phyloP scores from a whole-genome alignment of 2,888 invertebrate species.

The Dioctria linearis region DNA sequence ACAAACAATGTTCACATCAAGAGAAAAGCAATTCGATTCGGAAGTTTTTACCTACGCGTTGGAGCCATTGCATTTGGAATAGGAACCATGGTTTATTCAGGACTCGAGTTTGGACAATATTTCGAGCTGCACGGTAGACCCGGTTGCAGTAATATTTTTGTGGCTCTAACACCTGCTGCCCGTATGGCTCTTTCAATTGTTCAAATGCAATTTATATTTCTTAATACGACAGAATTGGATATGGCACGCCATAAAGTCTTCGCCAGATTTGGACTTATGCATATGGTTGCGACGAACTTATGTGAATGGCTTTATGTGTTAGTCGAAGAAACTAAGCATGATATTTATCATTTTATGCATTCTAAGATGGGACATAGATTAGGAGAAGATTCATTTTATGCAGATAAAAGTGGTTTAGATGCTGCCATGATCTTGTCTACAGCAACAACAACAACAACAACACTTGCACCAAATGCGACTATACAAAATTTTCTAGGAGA shows the following conservation, averaged over 20 bases:
- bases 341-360: conserved; percentile 82
- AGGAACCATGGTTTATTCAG: conserved; percentile 81
- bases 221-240: conserved; percentile 85
- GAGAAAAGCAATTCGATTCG: conserved; percentile 76
- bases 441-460: too few relatives aligned
- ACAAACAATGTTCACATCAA: conserved; percentile 68
- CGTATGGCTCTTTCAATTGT: conserved; percentile 88
- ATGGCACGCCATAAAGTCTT: conserved; percentile 79
- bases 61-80: conserved; percentile 79
- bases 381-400: background rate
- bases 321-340: conserved; percentile 90
- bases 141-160: conserved; percentile 76
- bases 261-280: conserved; percentile 93
- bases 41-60: conserved; percentile 88
- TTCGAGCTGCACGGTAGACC: conserved; percentile 78
- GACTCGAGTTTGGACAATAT: conserved; percentile 81
- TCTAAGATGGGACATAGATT: conserved; percentile 59
- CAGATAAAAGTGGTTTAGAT: too few relatives aligned
- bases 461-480: too few relatives aligned
- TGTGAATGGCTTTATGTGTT: conserved; percentile 94
- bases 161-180: conserved; percentile 86
- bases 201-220: conserved; percentile 95
- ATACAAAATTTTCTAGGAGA: background rate
- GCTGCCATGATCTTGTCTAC: background rate
- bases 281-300: conserved; percentile 89